Evolutionary conservation across 2,113 vertebrate species (phyloP), one percentile per base, ranked within the genome.

Genomic region (Bagarius yarrelli): DNA sequence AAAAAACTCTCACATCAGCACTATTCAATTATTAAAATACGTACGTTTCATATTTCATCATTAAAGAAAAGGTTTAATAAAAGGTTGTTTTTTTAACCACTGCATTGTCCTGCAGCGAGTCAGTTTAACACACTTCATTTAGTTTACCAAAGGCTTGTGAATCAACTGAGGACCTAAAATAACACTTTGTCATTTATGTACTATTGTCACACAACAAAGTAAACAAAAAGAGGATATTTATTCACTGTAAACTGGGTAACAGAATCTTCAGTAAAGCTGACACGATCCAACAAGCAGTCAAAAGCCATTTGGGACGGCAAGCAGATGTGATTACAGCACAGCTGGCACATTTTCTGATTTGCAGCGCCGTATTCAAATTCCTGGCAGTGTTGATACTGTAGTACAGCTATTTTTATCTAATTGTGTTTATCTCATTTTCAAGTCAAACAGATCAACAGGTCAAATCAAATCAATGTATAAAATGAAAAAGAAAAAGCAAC

Each of bases 1-100:
- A 30, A 30, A 72, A 72, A 52, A 75, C 13, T 47, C 82, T 21
- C 64, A 9, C 18, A 70, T 85, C 76, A 83, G 72, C 77, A 84
- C 61, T 72, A 85, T 56, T 47, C 27, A 18, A 74, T 80, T 85
- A 82, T 85, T 84, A 85, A 80, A 85, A 80, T 66, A 34, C 23
- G 67, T 50, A 76, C 74, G 56, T 73, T 83, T 85, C 79, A 60
- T 78, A 79, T 79, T 86, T 64, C 74, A 18, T 53, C 73, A 40
- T 13, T 69, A 66, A n/a, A 64, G 27, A 77, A 60, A 81, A 78
- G 67, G 32, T 19, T 9, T 69, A 23, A 64, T 6, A 5, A 52
- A 53, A 66, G 30, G 50, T n/a, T 34, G 12, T 18, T 63, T 16
- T 77, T 70, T 50, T 80, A 80, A 82, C 47, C 27, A 36, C 25